phyloP scores from a whole-genome alignment of 2,113 vertebrate genomes.

The Equus quagga region DNA sequence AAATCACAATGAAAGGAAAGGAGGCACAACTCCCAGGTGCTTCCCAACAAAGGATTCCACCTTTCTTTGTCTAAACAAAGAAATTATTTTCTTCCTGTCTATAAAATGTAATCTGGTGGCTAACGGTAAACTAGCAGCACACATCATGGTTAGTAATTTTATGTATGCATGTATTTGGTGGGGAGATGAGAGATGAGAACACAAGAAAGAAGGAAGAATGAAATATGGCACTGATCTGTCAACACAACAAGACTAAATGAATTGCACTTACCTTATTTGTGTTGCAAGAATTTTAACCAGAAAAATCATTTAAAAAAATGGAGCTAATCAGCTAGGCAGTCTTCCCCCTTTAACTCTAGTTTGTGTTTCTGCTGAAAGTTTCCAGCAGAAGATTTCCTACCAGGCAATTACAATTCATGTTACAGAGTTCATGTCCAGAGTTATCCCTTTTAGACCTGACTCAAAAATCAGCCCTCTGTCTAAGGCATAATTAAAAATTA shows the following conservation, averaged over 20 bases:
- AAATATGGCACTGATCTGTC: background rate
- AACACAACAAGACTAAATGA: background rate
- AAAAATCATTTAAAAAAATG: background rate
- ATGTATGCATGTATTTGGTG: background rate
- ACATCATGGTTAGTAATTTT: background rate
- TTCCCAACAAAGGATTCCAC: background rate
- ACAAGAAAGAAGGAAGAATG: background rate
- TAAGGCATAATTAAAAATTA: constrained; percentile 85
- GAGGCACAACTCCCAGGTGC: rapidly evolving
- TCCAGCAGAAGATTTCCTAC: background rate
- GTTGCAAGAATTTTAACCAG: constrained; percentile 37
- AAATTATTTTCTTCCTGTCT: background rate
- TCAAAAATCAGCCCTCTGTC: constrained; percentile 77
- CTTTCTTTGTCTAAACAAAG: background rate
- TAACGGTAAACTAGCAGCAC: background rate
- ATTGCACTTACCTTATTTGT: background rate
- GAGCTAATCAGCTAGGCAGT: background rate
- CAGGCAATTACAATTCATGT: constrained; percentile 23
- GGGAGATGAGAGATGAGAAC: background rate
- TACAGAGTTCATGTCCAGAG: constrained; percentile 48
- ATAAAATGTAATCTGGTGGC: background rate
- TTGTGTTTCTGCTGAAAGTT: background rate
- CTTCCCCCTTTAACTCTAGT: background rate
- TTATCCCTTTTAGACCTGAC: constrained; percentile 62
- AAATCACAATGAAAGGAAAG: background rate